These are phyloP conservation scores for Dendrocincla fuliginosa DNA, from an alignment of 2,797 vertebrate genomes.

Conservation along the genomic window DNA sequence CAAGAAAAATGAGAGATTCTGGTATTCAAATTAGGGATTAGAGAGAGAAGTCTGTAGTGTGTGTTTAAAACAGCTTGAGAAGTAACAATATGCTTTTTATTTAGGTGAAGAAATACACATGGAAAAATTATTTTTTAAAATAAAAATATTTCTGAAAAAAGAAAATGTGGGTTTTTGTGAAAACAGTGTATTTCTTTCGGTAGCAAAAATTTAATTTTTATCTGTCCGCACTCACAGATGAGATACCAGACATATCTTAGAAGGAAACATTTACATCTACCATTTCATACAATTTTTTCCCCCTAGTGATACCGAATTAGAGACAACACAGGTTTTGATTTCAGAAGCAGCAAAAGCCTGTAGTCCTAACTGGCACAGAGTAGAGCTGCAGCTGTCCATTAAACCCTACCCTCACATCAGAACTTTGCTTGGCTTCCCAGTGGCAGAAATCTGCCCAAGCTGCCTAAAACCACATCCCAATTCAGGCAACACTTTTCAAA, in stretches of 20 bases:
- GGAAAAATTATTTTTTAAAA: not conserved
- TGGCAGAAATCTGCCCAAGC: not conserved
- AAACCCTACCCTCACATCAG: not conserved
- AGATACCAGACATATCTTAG: not conserved
- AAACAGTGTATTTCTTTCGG: not conserved
- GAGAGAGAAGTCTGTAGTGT: not conserved
- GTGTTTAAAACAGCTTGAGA: not conserved
- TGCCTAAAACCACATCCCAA: not conserved
- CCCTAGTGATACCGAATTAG: not conserved
- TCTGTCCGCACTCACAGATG: not conserved
- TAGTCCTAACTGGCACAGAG: not conserved
- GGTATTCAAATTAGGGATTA: not conserved
- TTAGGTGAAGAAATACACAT: not conserved
- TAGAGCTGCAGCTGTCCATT: not conserved
- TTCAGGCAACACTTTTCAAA: not conserved
- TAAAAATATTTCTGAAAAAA: not conserved
- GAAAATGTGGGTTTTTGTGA: accelerated
- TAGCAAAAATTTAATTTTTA: not conserved
- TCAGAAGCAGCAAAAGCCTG: not conserved
- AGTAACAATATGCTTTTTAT: not conserved
- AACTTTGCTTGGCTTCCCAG: not conserved
- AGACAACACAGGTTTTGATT: not conserved
- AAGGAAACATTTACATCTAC: not conserved
- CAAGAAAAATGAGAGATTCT: not conserved
- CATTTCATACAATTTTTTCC: not conserved